phyloP scores from a whole-genome alignment of 2,113 vertebrate genomes.

The Junco hyemalis region DNA sequence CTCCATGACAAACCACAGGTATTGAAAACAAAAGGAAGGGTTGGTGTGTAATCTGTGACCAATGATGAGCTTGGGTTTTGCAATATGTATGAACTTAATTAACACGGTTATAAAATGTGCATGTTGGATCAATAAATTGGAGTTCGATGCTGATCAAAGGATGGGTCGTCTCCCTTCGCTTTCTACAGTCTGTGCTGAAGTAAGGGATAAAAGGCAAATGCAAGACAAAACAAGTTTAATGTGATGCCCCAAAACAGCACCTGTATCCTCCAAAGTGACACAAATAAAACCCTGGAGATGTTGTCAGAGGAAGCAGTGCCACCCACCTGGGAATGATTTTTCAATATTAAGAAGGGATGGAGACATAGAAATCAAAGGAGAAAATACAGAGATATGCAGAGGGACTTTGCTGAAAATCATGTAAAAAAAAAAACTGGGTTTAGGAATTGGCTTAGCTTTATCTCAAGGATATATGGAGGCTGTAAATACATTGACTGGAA shows the following conservation, averaged over 20 bases:
- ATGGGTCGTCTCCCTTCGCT: no score
- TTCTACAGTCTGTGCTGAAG: background rate
- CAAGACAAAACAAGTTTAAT: background rate
- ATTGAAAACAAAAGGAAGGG: no score
- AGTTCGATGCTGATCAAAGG: no score
- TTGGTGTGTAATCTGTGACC: no score
- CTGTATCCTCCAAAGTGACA: background rate
- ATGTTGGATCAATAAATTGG: no score
- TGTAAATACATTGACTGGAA: slow-evolving; percentile 9
- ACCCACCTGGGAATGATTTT: background rate
- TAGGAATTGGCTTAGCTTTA: background rate
- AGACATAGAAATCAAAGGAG: background rate
- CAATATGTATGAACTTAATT: no score
- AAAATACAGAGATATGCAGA: background rate
- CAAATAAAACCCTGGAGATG: rapidly evolving
- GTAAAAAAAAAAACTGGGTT: background rate
- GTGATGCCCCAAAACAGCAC: background rate
- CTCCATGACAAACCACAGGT: no score
- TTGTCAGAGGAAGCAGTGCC: background rate
- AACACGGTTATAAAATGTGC: no score
- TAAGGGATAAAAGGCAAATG: background rate
- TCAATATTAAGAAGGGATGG: background rate
- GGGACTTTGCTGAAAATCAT: background rate
- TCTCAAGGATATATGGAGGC: background rate
- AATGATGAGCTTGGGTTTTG: no score